Base-by-base conservation (phyloP, 2,113 vertebrate genomes). In the Cepphus grylle region DNA sequence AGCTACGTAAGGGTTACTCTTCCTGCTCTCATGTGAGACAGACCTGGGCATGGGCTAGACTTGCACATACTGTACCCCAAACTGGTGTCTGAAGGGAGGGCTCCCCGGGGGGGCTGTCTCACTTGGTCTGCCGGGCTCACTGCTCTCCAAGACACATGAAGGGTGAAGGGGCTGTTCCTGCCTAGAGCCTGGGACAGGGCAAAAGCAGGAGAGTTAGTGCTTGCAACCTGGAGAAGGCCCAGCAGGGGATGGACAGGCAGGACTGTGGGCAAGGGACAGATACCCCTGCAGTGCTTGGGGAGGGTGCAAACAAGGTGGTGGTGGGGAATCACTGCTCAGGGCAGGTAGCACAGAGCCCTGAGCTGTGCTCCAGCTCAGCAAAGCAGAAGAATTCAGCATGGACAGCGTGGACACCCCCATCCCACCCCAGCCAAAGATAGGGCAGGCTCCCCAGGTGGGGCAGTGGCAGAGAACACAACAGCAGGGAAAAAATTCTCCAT, bases 21-120 rank as follows among this genome's bases (percentile, higher is more conserved):
- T 69, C 71, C 93, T 96, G 90, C 62, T 43, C 81, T 88, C 53
- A 72, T 4, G 74, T 2, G 32, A 93, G 85, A 82, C 78, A 90
- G 72, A 63, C 74, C 79, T 50, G 67, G 45, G 73, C 63, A 59
- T 5, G 56, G 86, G 91, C 77, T 84, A 85, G 87, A 38, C 78
- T 94, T 73, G 91, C 86, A 95, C 81, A 96, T 97, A 97, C 97
- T 97, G 89, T 97, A 97, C 97, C 97, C 96, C 96, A 83, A 96
- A 87, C 17, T 93, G 95, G 91, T 96, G 95, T 73, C 79, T 93
- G 96, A 96, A 95, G 91, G 91, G 93, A 91, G 94, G 38, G 21
- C 50, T 97, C 86, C 89, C 94, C 38, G 45, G 18, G 78, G 95
- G 91, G 55, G 66, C 81, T 77, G 94, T 81, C 89, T 95, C 89